These are phyloP conservation scores for Troglohyphantes excavatus DNA, from an alignment of 2,888 invertebrate species.

Conservation along the genomic window DNA sequence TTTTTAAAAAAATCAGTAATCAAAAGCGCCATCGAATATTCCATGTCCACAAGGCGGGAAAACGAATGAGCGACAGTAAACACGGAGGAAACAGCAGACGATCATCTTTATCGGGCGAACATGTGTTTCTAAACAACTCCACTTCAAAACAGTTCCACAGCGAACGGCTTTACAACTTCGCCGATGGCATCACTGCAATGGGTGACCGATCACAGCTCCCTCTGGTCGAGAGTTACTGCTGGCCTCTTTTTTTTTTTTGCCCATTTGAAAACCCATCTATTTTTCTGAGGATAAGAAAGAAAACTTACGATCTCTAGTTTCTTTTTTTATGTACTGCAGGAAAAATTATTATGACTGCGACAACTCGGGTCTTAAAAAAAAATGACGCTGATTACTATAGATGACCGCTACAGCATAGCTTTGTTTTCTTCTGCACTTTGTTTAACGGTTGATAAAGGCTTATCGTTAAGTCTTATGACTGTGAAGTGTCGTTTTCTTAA, in stretches of 20 bases:
- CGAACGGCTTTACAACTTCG: slow-evolving; percentile 43
- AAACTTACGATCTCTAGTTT: slow-evolving; percentile 17
- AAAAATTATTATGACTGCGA: slow-evolving; percentile 33
- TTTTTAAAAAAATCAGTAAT: not conserved
- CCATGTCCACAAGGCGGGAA: not conserved
- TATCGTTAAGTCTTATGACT: not conserved
- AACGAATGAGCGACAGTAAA: not conserved
- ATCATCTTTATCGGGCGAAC: slow-evolving; percentile 24
- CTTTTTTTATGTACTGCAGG: not conserved
- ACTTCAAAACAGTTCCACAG: slow-evolving; percentile 11
- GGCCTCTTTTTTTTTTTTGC: slow-evolving; percentile 63
- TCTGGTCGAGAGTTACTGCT: slow-evolving; percentile 57
- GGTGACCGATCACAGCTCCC: slow-evolving; percentile 60
- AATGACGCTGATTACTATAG: slow-evolving; percentile 33
- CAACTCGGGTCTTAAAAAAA: slow-evolving; percentile 20
- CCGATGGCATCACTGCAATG: slow-evolving; percentile 17
- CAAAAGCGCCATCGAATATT: not conserved
- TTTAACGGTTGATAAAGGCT: slow-evolving; percentile 7
- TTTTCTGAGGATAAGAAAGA: not conserved
- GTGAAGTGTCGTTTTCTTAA: not conserved
- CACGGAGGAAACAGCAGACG: slow-evolving; percentile 11
- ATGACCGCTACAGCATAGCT: slow-evolving; percentile 8
- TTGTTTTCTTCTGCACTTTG: not conserved
- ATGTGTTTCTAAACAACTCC: slow-evolving; percentile 53
- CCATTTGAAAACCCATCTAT: not conserved